A percentile compares a stretch with the other conserved stretches of the same genome.
These are phyloP conservation scores for Acanthiza pusilla DNA, from an alignment of 2,797 vertebrate species.

Conservation along the genomic window DNA sequence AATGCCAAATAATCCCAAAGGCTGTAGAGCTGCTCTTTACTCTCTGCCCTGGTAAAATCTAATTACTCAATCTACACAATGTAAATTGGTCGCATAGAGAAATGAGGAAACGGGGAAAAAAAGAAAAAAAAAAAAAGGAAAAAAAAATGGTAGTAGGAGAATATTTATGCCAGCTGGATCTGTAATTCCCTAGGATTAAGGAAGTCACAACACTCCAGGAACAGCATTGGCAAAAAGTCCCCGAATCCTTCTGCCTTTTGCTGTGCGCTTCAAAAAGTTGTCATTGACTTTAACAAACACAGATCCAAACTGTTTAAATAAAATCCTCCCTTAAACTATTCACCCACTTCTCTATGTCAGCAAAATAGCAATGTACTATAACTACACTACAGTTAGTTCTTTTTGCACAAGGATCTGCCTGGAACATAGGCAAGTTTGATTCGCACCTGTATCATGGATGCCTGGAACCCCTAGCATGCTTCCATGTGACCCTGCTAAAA, in stretches of 20 bases:
- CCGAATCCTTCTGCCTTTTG: background rate
- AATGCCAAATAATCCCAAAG: background rate
- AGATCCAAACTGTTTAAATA: background rate
- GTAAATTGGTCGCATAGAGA: background rate
- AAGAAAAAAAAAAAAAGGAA: fast-evolving
- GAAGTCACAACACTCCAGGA: background rate
- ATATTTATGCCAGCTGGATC: background rate
- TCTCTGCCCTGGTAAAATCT: background rate
- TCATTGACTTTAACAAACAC: background rate
- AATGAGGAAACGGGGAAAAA: background rate
- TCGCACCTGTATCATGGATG: background rate
- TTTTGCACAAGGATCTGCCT: background rate
- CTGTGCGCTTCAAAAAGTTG: background rate
- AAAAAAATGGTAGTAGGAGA: background rate
- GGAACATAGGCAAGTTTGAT: background rate
- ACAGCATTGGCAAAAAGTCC: background rate
- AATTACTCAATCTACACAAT: background rate
- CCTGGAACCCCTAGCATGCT: background rate
- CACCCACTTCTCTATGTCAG: background rate
- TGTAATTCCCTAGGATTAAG: background rate
- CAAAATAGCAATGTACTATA: background rate
- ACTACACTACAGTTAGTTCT: background rate
- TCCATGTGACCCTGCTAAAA: background rate
- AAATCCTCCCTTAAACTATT: background rate
- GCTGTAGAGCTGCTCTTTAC: background rate